Evolutionary conservation across 2,888 invertebrate genomes (phyloP).

Genomic region (Caenorhabditis sulstoni): DNA sequence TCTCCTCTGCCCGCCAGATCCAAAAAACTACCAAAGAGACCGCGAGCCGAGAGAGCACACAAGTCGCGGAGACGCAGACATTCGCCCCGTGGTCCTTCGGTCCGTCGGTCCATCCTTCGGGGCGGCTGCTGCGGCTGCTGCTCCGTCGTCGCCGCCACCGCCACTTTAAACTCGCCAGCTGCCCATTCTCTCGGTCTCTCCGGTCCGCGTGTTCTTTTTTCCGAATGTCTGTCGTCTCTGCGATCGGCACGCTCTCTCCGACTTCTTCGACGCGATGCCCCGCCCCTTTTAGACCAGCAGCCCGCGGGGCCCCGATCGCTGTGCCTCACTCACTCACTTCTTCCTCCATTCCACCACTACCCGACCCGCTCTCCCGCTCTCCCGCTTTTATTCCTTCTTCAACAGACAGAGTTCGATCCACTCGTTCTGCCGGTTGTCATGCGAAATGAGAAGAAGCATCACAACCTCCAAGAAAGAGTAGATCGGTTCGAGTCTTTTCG

Average conservation of each 20-base stretch:
- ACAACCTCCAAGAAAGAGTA: slow-evolving; percentile 65
- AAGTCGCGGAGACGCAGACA: slow-evolving; percentile 8
- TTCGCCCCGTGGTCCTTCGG: background rate
- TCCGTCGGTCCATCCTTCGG: slow-evolving; percentile 20
- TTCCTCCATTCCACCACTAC: slow-evolving; percentile 25
- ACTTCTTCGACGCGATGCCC: slow-evolving; percentile 6
- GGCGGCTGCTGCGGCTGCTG: background rate
- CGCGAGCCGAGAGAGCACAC: background rate
- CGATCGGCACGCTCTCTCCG: slow-evolving; percentile 28
- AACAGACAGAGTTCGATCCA: slow-evolving; percentile 31
- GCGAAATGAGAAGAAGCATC: slow-evolving; percentile 43
- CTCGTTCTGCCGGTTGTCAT: slow-evolving; percentile 61
- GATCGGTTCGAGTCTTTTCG: slow-evolving; percentile 15
- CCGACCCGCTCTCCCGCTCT: background rate
- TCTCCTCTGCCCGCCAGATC: slow-evolving; percentile 18
- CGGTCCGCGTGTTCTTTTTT: background rate
- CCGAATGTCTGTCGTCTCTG: slow-evolving; percentile 12
- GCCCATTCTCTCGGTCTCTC: slow-evolving; percentile 54
- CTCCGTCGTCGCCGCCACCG: background rate
- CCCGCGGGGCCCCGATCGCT: slow-evolving; percentile 19
- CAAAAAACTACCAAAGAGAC: slow-evolving; percentile 20
- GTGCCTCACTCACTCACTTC: slow-evolving; percentile 10
- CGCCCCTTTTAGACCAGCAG: slow-evolving; percentile 50
- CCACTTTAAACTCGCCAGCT: slow-evolving; percentile 60
- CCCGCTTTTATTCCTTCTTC: background rate